phyloP scores from a whole-genome alignment of 2,113 vertebrate species.

The Merops nubicus region DNA sequence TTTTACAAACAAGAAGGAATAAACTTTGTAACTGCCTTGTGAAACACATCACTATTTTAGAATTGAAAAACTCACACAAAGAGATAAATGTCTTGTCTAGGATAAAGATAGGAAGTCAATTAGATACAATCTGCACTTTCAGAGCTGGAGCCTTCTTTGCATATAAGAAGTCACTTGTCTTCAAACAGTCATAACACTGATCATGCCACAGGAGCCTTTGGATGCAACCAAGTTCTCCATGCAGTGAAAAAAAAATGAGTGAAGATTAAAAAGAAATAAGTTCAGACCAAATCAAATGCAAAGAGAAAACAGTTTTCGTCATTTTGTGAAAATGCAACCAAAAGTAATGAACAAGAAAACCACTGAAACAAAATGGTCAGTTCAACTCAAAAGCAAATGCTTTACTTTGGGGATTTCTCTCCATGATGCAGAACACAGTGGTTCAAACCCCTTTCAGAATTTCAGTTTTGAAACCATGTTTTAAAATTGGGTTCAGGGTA shows the following conservation, averaged over 20 bases:
- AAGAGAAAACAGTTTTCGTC: not conserved
- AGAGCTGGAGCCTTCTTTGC: not conserved
- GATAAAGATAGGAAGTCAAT: not conserved
- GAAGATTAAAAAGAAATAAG: not conserved
- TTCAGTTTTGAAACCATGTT: not conserved
- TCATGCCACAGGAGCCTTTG: not conserved
- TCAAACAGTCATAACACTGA: not conserved
- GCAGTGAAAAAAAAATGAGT: not conserved
- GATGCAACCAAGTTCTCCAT: not conserved
- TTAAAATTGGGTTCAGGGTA: not conserved
- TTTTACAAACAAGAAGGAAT: constrained; percentile 52
- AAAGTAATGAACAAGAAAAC: not conserved
- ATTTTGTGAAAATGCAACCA: not conserved
- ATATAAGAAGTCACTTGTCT: constrained; percentile 8
- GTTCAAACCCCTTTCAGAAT: not conserved
- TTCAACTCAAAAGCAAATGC: not conserved
- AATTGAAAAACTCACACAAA: constrained; percentile 5
- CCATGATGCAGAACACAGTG: fast-evolving
- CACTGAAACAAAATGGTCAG: not conserved
- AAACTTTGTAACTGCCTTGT: constrained; percentile 30
- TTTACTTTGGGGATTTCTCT: not conserved
- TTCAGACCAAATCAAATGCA: not conserved
- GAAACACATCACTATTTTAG: not conserved
- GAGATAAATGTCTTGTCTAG: not conserved
- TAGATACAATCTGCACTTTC: not conserved